phyloP scores from a whole-genome alignment of 2,113 vertebrate genomes.

The Orycteropus afer region DNA sequence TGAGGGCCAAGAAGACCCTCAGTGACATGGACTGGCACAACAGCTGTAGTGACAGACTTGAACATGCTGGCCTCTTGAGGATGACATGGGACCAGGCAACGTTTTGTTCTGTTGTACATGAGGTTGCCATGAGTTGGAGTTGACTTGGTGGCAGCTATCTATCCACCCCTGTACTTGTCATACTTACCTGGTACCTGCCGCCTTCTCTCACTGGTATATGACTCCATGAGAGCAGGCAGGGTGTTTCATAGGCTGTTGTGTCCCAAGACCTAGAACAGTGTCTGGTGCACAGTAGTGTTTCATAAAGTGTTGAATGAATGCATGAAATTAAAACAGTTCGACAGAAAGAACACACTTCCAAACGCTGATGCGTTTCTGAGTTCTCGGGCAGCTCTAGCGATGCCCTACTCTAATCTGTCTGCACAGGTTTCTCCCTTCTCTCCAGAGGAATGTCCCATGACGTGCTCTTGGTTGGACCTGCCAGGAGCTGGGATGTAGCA shows the following conservation, averaged over 20 bases:
- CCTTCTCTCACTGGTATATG: no score
- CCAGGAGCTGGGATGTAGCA: accelerated
- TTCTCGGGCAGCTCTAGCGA: neutral
- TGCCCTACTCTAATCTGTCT: neutral
- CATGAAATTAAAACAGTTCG: neutral
- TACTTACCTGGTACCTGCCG: neutral
- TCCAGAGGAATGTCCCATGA: neutral
- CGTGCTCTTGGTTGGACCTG: neutral
- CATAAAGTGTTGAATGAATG: neutral
- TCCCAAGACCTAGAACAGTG: neutral
- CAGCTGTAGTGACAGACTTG: neutral
- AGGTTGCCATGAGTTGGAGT: neutral
- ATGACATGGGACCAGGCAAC: neutral
- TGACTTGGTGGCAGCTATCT: neutral
- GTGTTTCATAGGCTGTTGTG: neutral
- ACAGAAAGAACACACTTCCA: neutral
- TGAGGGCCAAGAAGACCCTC: neutral
- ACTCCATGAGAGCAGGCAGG: neutral
- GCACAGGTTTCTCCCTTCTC: neutral
- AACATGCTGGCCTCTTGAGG: neutral
- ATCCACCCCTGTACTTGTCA: neutral
- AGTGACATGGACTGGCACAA: neutral
- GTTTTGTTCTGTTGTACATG: neutral
- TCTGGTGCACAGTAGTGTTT: neutral
- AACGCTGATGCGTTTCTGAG: neutral